phyloP scores from a whole-genome alignment of 2,888 invertebrate species.

The Tenthredo notha region DNA sequence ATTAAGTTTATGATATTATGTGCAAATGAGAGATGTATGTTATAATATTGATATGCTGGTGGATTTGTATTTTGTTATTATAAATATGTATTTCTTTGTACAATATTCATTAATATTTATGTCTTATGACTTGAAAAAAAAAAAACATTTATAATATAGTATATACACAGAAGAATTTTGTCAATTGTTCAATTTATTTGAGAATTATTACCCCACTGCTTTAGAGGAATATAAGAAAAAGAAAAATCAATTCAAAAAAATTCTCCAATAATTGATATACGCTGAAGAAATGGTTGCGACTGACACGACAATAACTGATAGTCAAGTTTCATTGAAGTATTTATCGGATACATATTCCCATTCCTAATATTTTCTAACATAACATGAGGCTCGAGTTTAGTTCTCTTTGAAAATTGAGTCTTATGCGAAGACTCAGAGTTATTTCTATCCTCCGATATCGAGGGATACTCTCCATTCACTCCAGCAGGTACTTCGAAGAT shows the following conservation, averaged over 20 bases:
- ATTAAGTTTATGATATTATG: conserved; percentile 63
- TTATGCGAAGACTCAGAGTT: conserved; percentile 79
- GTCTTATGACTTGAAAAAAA: conserved; percentile 48
- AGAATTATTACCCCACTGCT: not conserved
- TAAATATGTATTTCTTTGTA: conserved; percentile 74
- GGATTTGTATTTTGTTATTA: conserved; percentile 75
- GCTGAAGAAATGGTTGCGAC: conserved; percentile 89
- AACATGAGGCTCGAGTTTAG: conserved; percentile 86
- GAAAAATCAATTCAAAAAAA: conserved; percentile 79
- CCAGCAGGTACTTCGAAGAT: conserved; percentile 69
- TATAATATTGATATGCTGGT: conserved; percentile 67
- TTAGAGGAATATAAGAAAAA: not conserved
- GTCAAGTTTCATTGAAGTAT: conserved; percentile 82
- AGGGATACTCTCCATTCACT: conserved; percentile 63
- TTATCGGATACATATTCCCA: conserved; percentile 83
- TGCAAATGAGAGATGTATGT: conserved; percentile 72
- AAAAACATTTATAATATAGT: conserved; percentile 6
- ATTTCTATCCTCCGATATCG: conserved; percentile 62
- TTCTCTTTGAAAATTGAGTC: conserved; percentile 79
- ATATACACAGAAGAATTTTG: conserved; percentile 1
- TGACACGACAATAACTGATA: conserved; percentile 88
- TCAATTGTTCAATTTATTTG: not conserved
- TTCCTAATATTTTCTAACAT: conserved; percentile 85
- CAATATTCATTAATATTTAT: conserved; percentile 64
- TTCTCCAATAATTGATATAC: conserved; percentile 90